Conservation (phyloP, 92 coral and sea anemone species). For the Siderastrea siderea region DNA sequence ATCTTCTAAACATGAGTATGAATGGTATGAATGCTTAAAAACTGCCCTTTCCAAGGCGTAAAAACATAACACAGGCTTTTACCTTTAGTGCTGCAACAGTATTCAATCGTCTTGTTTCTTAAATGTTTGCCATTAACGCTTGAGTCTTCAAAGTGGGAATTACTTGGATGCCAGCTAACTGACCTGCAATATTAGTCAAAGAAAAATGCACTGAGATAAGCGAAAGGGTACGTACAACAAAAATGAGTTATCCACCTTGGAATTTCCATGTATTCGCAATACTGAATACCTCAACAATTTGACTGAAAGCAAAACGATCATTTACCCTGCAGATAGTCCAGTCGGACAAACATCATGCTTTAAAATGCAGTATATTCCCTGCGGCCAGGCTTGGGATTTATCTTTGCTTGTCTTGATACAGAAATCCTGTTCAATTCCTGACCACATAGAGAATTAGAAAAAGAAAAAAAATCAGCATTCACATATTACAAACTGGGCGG, state of each 20-base stretch:
- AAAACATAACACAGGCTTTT: not conserved
- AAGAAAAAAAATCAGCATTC: too few relatives aligned
- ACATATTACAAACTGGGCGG: too few relatives aligned
- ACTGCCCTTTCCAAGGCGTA: too few relatives aligned
- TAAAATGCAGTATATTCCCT: slow-evolving; percentile 83
- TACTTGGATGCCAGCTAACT: slow-evolving; percentile 7
- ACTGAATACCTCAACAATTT: not conserved
- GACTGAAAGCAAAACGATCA: not conserved
- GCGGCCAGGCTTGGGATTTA: slow-evolving; percentile 74
- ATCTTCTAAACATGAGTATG: too few relatives aligned
- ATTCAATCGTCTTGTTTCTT: slow-evolving; percentile 65
- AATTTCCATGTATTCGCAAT: not conserved
- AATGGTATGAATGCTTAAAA: not conserved
- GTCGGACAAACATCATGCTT: slow-evolving; percentile 76
- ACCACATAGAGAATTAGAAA: not conserved
- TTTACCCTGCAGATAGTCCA: slow-evolving; percentile 87
- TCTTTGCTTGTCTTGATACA: slow-evolving; percentile 82
- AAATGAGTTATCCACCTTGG: too few relatives aligned
- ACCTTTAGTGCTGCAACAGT: slow-evolving; percentile 87
- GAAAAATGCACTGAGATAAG: not conserved
- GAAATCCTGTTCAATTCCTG: slow-evolving; percentile 92
- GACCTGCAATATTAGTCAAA: not conserved
- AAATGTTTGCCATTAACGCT: slow-evolving; percentile 16
- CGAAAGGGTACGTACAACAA: not conserved
- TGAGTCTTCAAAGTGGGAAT: slow-evolving; percentile 32